Conservation (phyloP, 2,113 vertebrate genomes). For the Brachypteracias leptosomus region DNA sequence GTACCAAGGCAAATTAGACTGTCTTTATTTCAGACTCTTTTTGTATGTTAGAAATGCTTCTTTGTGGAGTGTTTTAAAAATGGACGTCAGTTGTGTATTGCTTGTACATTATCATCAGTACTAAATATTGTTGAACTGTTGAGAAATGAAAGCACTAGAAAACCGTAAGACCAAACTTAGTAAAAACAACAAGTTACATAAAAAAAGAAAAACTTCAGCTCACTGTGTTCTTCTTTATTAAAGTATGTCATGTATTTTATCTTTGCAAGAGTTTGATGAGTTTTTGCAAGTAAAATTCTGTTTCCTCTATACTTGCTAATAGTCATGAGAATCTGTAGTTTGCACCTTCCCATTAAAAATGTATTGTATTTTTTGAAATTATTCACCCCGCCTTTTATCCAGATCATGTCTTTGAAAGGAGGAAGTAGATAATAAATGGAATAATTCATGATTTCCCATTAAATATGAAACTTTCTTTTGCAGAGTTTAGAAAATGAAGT, state of each 20-base stretch:
- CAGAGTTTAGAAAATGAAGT: conserved; percentile 97
- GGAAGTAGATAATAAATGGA: conserved; percentile 98
- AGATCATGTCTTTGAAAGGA: conserved; percentile 96
- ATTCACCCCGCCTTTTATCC: conserved; percentile 94
- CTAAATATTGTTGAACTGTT: conserved; percentile 41
- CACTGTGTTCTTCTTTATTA: conserved; percentile 69
- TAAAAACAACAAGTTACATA: conserved; percentile 73
- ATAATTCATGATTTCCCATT: conserved; percentile 99
- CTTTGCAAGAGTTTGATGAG: conserved; percentile 80
- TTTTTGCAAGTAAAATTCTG: conserved; percentile 88
- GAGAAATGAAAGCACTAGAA: conserved; percentile 59
- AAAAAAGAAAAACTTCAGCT: conserved; percentile 69
- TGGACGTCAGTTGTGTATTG: conserved; percentile 8
- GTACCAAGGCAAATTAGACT: not conserved
- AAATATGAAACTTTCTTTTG: conserved; percentile 99
- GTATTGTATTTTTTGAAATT: conserved; percentile 88
- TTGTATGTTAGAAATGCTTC: not conserved
- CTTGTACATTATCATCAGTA: not conserved
- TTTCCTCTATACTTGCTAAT: conserved; percentile 85
- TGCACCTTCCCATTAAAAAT: conserved; percentile 89
- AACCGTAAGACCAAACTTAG: conserved; percentile 57
- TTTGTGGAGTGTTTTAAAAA: conserved; percentile 23
- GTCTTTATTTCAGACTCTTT: not conserved
- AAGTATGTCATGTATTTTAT: conserved; percentile 80
- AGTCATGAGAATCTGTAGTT: conserved; percentile 88